Conservation (phyloP, 1,140 invertebrate genomes). For the Odontomachus brunneus region DNA sequence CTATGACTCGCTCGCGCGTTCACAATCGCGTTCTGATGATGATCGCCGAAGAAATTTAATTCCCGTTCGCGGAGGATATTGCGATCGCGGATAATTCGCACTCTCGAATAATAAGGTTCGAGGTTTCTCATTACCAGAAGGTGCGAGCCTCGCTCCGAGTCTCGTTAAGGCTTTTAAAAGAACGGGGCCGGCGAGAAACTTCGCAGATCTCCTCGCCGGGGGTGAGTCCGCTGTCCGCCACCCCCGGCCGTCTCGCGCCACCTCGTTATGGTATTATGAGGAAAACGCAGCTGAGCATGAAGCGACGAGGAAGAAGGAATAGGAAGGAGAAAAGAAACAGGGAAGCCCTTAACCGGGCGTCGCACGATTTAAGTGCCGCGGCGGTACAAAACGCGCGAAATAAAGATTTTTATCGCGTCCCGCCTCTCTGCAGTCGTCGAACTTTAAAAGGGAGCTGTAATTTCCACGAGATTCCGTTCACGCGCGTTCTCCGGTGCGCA, state of each 20-base stretch:
- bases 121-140: constrained; percentile 57
- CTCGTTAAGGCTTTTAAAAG: constrained; percentile 71
- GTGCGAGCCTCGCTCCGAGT: constrained; percentile 36
- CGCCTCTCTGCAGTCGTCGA: constrained; percentile 53
- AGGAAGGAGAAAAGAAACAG: constrained; percentile 2
- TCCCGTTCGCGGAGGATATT: neutral
- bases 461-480: constrained; percentile 38
- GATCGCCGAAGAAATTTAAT: constrained; percentile 37
- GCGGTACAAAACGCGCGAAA: constrained; percentile 56
- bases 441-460: constrained; percentile 58
- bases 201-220: constrained; percentile 55
- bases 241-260: constrained; percentile 41
- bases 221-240: constrained; percentile 44
- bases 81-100: constrained; percentile 49
- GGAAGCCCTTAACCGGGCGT: constrained; percentile 61
- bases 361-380: constrained; percentile 65
- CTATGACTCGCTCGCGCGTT: neutral
- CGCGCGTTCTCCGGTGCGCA: neutral
- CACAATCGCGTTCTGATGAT: neutral
- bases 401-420: constrained; percentile 70
- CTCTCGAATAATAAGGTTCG: constrained; percentile 66
- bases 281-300: constrained; percentile 67
- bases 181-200: constrained; percentile 63
- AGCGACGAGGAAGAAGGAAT: constrained; percentile 18
- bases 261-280: constrained; percentile 73